These are phyloP conservation scores for Hiodon tergisus DNA, from an alignment of 2,113 vertebrate species.

Conservation along the genomic window DNA sequence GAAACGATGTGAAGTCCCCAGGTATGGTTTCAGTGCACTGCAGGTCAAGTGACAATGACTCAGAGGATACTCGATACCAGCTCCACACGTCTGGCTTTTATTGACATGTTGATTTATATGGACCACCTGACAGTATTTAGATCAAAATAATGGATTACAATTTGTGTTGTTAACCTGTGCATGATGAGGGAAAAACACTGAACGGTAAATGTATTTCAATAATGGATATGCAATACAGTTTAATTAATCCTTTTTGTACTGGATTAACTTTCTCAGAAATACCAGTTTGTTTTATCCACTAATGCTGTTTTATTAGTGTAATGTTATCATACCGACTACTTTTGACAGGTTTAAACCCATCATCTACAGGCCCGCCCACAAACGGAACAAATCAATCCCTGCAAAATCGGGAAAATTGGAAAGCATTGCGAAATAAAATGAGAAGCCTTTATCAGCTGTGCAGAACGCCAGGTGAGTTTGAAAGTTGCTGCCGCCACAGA, in stretches of 20 bases:
- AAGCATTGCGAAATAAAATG: conserved; percentile 21
- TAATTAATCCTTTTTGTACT: no score
- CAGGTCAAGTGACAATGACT: not conserved
- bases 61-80: not conserved
- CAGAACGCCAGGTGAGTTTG: conserved; percentile 10
- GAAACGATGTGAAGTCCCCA: not conserved
- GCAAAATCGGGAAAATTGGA: not conserved
- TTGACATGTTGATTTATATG: no score
- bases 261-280: no score
- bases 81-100: no score
- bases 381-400: not conserved
- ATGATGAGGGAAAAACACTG: not conserved
- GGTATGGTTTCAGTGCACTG: conserved; percentile 5
- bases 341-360: not conserved
- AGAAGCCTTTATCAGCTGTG: conserved; percentile 25
- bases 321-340: not conserved
- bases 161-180: not conserved
- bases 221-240: no score
- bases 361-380: conserved; percentile 2
- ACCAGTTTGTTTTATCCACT: no score
- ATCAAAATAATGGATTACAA: not conserved
- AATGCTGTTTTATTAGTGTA: no score
- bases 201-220: no score
- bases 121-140: not conserved
- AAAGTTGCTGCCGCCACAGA: not conserved